Percentiles rank a stretch among this genome's conserved stretches.
Conservation (phyloP, 1,140 invertebrate genomes). For the Penaeus japonicus region DNA sequence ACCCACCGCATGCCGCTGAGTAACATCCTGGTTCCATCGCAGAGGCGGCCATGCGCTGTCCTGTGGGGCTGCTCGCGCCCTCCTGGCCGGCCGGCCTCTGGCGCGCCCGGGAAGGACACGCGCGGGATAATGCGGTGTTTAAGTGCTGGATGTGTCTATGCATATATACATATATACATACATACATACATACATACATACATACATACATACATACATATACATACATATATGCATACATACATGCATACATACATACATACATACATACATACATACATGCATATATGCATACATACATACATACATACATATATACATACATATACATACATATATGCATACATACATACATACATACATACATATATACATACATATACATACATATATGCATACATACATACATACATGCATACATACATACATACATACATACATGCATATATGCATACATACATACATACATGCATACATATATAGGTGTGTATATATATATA, state of each 20-base stretch:
- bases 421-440: not conserved
- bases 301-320: not conserved
- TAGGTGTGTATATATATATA: not conserved
- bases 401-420: not conserved
- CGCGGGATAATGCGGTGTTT: no score
- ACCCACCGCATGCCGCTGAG: no score
- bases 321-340: constrained; percentile 3
- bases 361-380: not conserved
- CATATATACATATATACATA: constrained; percentile 16
- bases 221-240: not conserved
- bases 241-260: not conserved
- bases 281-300: not conserved
- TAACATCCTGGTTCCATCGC: no score
- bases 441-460: not conserved
- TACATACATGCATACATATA: not conserved
- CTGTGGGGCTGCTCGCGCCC: no score
- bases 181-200: not conserved
- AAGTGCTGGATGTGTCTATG: not conserved
- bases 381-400: not conserved
- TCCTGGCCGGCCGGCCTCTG: no score
- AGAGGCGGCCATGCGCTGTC: no score
- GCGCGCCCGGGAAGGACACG: no score
- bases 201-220: not conserved
- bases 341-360: constrained; percentile 11
- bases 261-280: not conserved